Conservation (phyloP, 2,888 invertebrate genomes). For the Caenorhabditis zanzibari region DNA sequence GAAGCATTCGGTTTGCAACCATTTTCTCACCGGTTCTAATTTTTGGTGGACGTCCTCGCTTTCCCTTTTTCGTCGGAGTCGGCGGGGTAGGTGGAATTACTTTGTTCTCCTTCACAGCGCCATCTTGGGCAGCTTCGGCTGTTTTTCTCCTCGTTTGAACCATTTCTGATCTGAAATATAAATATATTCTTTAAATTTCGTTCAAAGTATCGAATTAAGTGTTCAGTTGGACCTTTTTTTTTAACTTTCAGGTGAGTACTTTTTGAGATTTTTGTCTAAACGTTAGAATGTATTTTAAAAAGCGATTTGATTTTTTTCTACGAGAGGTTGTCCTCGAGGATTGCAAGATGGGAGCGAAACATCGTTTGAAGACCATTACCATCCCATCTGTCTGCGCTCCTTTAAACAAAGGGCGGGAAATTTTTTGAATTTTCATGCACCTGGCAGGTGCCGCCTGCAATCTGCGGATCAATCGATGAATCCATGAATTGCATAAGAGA, state of each 20-base stretch:
- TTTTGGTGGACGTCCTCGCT: conserved; percentile 49
- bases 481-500: too few species aligned
- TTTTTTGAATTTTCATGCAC: not conserved
- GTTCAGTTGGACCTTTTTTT: not conserved
- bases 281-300: too few species aligned
- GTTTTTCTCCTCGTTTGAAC: conserved; percentile 60
- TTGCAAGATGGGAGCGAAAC: not conserved
- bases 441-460: too few species aligned
- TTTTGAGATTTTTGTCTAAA: not conserved
- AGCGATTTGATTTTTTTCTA: too few species aligned
- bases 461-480: too few species aligned
- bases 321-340: conserved; percentile 9
- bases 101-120: conserved; percentile 49
- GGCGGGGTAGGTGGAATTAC: conserved; percentile 29
- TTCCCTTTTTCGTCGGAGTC: conserved; percentile 32
- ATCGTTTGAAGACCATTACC: not conserved
- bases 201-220: not conserved
- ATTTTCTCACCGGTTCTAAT: conserved; percentile 23
- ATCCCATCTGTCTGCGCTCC: not conserved
- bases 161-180: conserved; percentile 39
- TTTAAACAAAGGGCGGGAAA: not conserved
- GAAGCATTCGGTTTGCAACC: too few species aligned
- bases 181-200: not conserved
- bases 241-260: not conserved
- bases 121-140: conserved; percentile 50